These are phyloP conservation scores for Hepsetus odoe DNA, from an alignment of 2,113 vertebrate genomes.

Conservation along the genomic window DNA sequence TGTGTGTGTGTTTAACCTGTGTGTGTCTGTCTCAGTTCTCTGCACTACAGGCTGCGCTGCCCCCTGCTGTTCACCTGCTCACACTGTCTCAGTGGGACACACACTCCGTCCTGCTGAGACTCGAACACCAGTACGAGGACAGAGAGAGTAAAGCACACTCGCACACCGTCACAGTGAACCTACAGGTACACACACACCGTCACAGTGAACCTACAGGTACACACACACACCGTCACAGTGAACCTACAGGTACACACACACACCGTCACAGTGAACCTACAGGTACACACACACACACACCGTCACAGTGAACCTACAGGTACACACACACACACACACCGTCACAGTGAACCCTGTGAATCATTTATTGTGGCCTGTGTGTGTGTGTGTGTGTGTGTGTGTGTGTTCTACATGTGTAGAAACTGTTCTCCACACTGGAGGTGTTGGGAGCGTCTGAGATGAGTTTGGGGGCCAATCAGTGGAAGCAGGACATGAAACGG, in stretches of 20 bases:
- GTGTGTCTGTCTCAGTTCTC: slow-evolving; percentile 79
- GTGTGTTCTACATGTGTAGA: too few species aligned
- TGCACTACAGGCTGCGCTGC: slow-evolving; percentile 77
- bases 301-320: too few species aligned
- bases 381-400: too few species aligned
- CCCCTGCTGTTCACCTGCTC: slow-evolving; percentile 83
- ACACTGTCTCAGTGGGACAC: slow-evolving; percentile 81
- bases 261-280: too few species aligned
- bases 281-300: too few species aligned
- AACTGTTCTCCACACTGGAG: slow-evolving; percentile 83
- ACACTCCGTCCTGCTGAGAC: slow-evolving; percentile 75
- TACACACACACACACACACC: too few species aligned
- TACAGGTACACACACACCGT: slow-evolving; percentile 74
- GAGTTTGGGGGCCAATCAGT: slow-evolving; percentile 85
- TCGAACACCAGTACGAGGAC: slow-evolving; percentile 86
- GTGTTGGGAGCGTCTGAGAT: slow-evolving; percentile 79
- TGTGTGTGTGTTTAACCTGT: background rate
- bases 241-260: too few species aligned
- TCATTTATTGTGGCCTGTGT: background rate
- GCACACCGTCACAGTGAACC: slow-evolving; percentile 74
- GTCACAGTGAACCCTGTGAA: too few species aligned
- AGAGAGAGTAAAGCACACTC: slow-evolving; percentile 78
- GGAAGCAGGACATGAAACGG: slow-evolving; percentile 72
- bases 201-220: too few species aligned
- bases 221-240: too few species aligned